Conservation (phyloP, 2,888 invertebrate genomes). For the Erebia palarica region DNA sequence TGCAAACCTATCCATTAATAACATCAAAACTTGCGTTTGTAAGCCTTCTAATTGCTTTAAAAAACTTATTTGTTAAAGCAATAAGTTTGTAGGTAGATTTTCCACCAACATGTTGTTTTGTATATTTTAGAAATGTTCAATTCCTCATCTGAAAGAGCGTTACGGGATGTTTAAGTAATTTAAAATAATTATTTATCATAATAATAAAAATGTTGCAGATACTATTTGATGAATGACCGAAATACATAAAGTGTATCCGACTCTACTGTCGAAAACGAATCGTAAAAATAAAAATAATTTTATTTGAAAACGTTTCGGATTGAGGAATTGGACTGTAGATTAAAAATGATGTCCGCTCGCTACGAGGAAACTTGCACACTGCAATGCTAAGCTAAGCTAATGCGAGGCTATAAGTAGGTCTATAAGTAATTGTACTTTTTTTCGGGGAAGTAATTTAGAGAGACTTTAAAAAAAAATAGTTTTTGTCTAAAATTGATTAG, state of each 20-base stretch:
- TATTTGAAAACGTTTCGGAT: slow-evolving; percentile 13
- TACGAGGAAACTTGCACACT: slow-evolving; percentile 6
- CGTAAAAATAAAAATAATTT: slow-evolving; percentile 21
- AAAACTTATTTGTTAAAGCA: too few relatives aligned
- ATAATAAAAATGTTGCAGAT: not conserved
- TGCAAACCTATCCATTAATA: too few relatives aligned
- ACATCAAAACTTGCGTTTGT: too few relatives aligned
- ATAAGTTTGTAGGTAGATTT: too few relatives aligned
- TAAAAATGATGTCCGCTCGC: slow-evolving; percentile 24
- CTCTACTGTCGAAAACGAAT: slow-evolving; percentile 11
- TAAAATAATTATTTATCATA: not conserved
- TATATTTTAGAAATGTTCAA: too few relatives aligned
- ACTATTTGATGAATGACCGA: slow-evolving; percentile 2
- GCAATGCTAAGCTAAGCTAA: too few relatives aligned
- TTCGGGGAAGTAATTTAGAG: not conserved
- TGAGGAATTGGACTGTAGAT: slow-evolving; percentile 26
- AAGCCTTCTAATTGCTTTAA: too few relatives aligned
- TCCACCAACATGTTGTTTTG: too few relatives aligned
- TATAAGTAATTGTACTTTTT: not conserved
- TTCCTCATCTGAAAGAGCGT: too few relatives aligned
- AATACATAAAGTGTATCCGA: not conserved
- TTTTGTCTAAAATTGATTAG: too few relatives aligned
- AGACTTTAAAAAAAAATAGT: too few relatives aligned
- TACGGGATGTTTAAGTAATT: not conserved
- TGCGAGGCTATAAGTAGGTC: not conserved